Evolutionary conservation across 2,888 invertebrate species (phyloP), one percentile per base, ranked within the genome.

Genomic region (Pimpla rufipes): DNA sequence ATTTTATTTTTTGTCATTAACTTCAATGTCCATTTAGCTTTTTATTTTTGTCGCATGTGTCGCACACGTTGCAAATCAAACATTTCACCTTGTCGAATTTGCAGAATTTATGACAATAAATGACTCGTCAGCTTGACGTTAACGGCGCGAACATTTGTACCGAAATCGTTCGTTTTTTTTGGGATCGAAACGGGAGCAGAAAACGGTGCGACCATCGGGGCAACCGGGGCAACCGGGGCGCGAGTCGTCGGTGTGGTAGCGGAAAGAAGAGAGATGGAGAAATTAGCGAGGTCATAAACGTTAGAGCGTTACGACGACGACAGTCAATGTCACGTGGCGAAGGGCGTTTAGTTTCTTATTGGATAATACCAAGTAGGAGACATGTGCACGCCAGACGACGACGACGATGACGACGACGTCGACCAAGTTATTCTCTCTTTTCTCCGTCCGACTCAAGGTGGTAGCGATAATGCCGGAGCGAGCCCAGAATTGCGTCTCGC

Each of bases 361-460:
- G 88, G 88, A 87, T 89, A 88, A 90, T 88, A 88, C 88, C 87
- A 74, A 88, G 83, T 88, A 80, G 87, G 83, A 59, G 88, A 90
- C 91, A 91, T 91, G 88, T 91, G 91, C 88, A 90, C 87, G 85
- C 91, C 91, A 91, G 91, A 91, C 90, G 89, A 86, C 76, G 80
- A 45, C 73, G 80, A 68, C 55, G 73, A 67, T 29, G 40, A 50
- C 64, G 50, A 67, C 78, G 21, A 70, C 77, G 70, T 55, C 64
- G 50, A 71, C 16, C 23, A 11, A 50, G 62, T 42, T 42, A 29
- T 67, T 76, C 50, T 21, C 21, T 64, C 37, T 66, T 55, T 57
- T 42, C 45, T 45, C 21, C 18, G 40, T 71, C 55, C 47, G 21
- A 50, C 71, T 29, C 52, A 68, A 45, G 77, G 73, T 78, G 35